A percentile compares a stretch with the other conserved stretches of the same genome.
Evolutionary conservation across 2,113 vertebrate species (phyloP).

Genomic region (Micromys minutus): DNA sequence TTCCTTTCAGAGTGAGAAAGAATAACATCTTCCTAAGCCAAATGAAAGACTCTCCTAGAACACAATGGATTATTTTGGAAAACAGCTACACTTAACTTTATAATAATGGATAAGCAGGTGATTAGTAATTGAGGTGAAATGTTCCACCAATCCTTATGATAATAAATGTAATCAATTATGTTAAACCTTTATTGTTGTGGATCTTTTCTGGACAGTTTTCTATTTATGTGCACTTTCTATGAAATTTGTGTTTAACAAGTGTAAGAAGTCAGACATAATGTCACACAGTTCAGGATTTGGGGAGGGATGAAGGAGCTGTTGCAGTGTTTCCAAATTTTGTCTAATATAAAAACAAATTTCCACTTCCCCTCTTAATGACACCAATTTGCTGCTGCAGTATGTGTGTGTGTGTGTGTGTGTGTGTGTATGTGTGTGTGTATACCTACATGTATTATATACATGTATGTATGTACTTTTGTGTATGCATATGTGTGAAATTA

Average conservation of each 20-base stretch:
- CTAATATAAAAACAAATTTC: background rate
- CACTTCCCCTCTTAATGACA: background rate
- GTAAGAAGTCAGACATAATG: background rate
- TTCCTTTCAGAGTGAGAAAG: constrained; percentile 26
- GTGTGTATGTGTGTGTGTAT: background rate
- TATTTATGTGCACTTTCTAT: background rate
- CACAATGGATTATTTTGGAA: background rate
- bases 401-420: background rate
- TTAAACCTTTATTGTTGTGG: background rate
- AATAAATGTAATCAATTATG: background rate
- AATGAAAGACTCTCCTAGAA: background rate
- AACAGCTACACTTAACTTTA: background rate
- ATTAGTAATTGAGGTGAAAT: background rate
- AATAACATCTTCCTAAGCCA: background rate
- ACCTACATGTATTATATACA: too few relatives aligned
- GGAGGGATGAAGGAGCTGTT: background rate
- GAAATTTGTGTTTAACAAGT: background rate
- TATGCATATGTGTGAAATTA: background rate
- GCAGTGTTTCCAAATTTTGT: background rate
- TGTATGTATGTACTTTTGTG: background rate
- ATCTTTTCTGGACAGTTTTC: background rate
- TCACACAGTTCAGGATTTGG: background rate
- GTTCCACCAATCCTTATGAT: background rate
- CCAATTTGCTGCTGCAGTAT: too few relatives aligned
- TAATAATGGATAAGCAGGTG: background rate